Evolutionary conservation across 2,888 invertebrate species (phyloP), one percentile per base, ranked within the genome.

Genomic region (Gibbula magus): DNA sequence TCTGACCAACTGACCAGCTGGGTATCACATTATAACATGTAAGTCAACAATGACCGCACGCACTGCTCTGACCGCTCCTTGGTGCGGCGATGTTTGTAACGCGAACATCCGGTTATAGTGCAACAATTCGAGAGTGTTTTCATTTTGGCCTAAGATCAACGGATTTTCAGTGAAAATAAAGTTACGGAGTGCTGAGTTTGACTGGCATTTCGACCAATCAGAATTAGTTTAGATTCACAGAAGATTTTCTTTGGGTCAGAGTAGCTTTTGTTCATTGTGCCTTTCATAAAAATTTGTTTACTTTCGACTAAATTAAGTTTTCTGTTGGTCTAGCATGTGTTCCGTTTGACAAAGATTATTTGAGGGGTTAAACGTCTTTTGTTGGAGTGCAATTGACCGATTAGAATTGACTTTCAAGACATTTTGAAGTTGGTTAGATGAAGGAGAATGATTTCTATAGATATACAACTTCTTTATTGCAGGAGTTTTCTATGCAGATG

Each of bases 81-180:
- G 13, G 25, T 67, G n/a, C 29, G 67, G 35, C 70, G 32, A 39
- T 70, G 70, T 70, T 70, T 70, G 70, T 39, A 10, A 10, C 35
- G 18, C n/a, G 70, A 35, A 70, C 70, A 70, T 70, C 70, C 70
- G 70, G 70, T 39, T 20, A 35, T 70, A 35, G 29, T 16, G 70
- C 18, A 70, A 35, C 70, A 10, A 39, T 70, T 32, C 70, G 20
- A 8, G 70, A 29, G 39, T 70, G 29, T 35, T 20, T 32, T 3
- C 32, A 35, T 20, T 39, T 70, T 70, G 70, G 20, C 20, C 2
- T 35, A 20, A 10, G 70, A 70, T 70, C 35, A 70, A 39, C 18
- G 70, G 70, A 70, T 70, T 70, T 35, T 18, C 25, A 56, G 13
- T 5, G 56, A 25, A 20, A 56, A 56, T 56, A 56, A 56, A 56